Percentiles rank a stretch among this genome's conserved stretches.
phyloP scores from a whole-genome alignment of 2,888 invertebrate species.

The Bimastos eiseni region DNA sequence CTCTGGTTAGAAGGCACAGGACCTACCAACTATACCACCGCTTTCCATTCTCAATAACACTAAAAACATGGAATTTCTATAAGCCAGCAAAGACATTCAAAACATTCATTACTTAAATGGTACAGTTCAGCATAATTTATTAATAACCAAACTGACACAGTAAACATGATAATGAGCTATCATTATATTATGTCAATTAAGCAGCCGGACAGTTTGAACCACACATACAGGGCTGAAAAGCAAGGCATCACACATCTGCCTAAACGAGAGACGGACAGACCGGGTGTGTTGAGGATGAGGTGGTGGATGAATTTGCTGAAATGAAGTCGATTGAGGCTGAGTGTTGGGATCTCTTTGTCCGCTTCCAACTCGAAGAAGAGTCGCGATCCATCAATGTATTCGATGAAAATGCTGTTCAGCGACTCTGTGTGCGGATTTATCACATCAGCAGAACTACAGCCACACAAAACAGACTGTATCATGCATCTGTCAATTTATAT shows the following conservation, averaged over 20 bases:
- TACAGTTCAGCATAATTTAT: not conserved
- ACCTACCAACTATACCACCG: too few species aligned
- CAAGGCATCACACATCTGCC: not conserved
- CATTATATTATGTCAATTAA: not conserved
- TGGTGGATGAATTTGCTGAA: slow-evolving; percentile 92
- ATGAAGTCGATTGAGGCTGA: slow-evolving; percentile 86
- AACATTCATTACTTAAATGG: not conserved
- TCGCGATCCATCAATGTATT: slow-evolving; percentile 91
- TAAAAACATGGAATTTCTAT: not conserved
- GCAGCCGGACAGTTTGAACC: not conserved
- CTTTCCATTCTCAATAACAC: not conserved
- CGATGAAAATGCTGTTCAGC: slow-evolving; percentile 82
- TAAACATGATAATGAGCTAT: not conserved
- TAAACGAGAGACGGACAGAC: slow-evolving; percentile 64
- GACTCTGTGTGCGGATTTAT: slow-evolving; percentile 81
- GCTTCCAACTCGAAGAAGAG: slow-evolving; percentile 88
- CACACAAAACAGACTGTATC: not conserved
- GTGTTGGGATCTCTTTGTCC: slow-evolving; percentile 82
- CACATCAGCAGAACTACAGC: slow-evolving; percentile 72
- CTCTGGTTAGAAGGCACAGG: too few species aligned
- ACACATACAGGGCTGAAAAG: not conserved
- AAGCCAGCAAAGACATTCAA: not conserved
- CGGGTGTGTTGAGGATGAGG: slow-evolving; percentile 87
- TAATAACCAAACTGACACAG: not conserved
- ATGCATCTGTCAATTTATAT: not conserved